Percentiles rank a stretch among this genome's conserved stretches.
These are phyloP conservation scores for Euwallacea similis DNA, from an alignment of 1,140 invertebrate species.

Conservation along the genomic window DNA sequence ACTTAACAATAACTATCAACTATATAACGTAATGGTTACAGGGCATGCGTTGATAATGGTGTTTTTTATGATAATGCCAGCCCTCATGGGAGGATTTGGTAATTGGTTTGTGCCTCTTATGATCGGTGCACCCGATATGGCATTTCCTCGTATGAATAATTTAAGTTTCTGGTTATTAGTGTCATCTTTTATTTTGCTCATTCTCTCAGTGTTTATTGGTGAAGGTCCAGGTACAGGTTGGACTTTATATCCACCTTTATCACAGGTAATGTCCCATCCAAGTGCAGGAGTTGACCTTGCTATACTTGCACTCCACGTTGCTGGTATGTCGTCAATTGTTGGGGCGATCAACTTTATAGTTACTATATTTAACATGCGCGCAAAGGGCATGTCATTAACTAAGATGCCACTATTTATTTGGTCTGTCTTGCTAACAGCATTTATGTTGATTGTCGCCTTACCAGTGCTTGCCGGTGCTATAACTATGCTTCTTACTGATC, in stretches of 20 bases:
- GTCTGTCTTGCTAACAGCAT: slow-evolving; percentile 68
- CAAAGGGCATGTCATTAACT: slow-evolving; percentile 54
- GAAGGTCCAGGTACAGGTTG: slow-evolving; percentile 67
- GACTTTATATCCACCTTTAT: slow-evolving; percentile 70
- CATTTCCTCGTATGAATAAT: slow-evolving; percentile 77
- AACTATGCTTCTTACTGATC: slow-evolving; percentile 73
- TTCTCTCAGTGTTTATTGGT: slow-evolving; percentile 61
- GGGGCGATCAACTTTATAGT: slow-evolving; percentile 67
- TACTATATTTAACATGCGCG: slow-evolving; percentile 52
- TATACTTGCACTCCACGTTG: slow-evolving; percentile 69
- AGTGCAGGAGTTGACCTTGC: slow-evolving; percentile 66
- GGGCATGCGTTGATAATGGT: slow-evolving; percentile 76
- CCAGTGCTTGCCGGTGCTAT: slow-evolving; percentile 74
- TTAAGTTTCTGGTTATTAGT: slow-evolving; percentile 74
- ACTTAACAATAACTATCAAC: slow-evolving; percentile 67
- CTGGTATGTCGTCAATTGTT: slow-evolving; percentile 70
- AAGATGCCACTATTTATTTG: slow-evolving; percentile 65
- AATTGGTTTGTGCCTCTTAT: slow-evolving; percentile 77
- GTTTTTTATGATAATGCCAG: slow-evolving; percentile 79
- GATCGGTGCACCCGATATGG: slow-evolving; percentile 72
- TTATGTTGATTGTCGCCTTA: slow-evolving; percentile 69
- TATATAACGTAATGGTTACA: slow-evolving; percentile 74
- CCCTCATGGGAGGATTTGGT: slow-evolving; percentile 78
- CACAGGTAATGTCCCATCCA: slow-evolving; percentile 58
- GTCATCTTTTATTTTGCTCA: slow-evolving; percentile 59